Conservation (phyloP, 2,113 vertebrate species). For the Aegypius monachus region DNA sequence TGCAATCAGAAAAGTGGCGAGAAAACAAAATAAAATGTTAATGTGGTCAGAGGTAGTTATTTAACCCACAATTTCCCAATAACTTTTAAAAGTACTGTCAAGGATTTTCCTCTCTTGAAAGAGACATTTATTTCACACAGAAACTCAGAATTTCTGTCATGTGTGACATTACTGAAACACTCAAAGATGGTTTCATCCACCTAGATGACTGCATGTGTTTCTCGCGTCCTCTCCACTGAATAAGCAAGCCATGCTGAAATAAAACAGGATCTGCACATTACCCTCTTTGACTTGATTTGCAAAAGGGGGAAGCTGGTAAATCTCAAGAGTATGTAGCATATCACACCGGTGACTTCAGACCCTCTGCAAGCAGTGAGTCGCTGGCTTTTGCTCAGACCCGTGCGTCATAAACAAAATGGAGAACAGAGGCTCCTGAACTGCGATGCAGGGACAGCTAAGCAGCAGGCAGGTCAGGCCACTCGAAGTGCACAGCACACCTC, state of each 20-base stretch:
- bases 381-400: neutral
- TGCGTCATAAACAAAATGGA: fast-evolving
- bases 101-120: neutral
- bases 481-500: neutral
- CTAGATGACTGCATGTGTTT: neutral
- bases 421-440: neutral
- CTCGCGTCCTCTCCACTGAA: neutral
- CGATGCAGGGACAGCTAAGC: neutral
- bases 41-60: neutral
- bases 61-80: neutral
- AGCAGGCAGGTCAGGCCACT: neutral
- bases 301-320: neutral
- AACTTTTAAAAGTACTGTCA: neutral
- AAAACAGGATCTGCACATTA: neutral
- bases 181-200: neutral
- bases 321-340: neutral
- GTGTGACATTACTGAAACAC: neutral
- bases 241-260: neutral
- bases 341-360: neutral
- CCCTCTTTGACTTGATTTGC: neutral
- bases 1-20: neutral
- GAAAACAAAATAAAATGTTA: neutral
- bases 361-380: neutral
- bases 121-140: neutral
- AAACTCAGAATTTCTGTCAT: neutral